Percentiles rank a stretch among this genome's conserved stretches.
Evolutionary conservation across 2,888 invertebrate species (phyloP).

Genomic region (Pomacea canaliculata): DNA sequence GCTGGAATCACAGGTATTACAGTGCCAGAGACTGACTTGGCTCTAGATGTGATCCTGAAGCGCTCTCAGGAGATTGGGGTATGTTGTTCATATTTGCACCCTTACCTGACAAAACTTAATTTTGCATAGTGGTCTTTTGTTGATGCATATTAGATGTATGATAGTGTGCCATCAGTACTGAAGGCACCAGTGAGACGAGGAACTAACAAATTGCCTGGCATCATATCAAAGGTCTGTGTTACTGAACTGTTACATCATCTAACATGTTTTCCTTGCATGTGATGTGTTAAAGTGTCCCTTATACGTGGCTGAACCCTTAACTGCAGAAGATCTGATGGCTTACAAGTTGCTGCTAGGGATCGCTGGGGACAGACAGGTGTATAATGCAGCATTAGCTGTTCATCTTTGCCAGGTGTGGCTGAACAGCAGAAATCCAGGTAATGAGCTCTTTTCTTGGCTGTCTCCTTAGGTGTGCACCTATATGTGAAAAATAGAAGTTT

Average conservation of each 20-base stretch:
- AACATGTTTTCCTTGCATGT: neutral
- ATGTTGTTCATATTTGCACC: conserved; percentile 16
- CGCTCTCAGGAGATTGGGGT: conserved; percentile 78
- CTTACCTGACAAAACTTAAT: too few species aligned
- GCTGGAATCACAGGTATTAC: conserved; percentile 75
- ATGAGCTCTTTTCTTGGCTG: neutral
- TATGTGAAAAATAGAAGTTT: too few species aligned
- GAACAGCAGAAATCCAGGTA: conserved; percentile 38
- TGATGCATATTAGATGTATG: too few species aligned
- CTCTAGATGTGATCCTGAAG: conserved; percentile 77
- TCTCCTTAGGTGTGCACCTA: too few species aligned
- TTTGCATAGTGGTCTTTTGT: too few species aligned
- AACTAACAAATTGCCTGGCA: neutral
- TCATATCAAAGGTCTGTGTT: neutral
- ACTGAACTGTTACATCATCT: neutral
- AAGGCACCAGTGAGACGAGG: too few species aligned
- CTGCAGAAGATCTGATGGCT: conserved; percentile 74
- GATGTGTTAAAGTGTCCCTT: conserved; percentile 75
- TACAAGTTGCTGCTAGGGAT: conserved; percentile 68
- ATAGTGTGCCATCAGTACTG: too few species aligned
- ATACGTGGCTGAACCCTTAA: conserved; percentile 55
- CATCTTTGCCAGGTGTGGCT: conserved; percentile 86
- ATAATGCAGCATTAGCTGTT: conserved; percentile 91
- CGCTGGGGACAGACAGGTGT: conserved; percentile 75
- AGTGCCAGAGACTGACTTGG: conserved; percentile 73